Conservation (phyloP, 2,888 invertebrate genomes). For the Agrochola circellaris region DNA sequence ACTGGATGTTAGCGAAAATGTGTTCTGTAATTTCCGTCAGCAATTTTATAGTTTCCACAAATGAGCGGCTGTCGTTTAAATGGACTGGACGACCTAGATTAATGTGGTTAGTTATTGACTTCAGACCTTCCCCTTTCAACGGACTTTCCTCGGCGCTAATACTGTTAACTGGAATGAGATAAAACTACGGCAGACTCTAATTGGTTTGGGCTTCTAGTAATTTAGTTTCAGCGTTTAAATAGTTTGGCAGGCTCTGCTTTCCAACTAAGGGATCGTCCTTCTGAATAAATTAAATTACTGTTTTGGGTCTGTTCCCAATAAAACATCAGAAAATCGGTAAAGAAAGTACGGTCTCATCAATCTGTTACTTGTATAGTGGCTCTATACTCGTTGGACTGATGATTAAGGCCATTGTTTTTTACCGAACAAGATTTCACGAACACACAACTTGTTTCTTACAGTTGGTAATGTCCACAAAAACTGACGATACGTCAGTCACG, state of each 20-base stretch:
- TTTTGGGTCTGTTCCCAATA: neutral
- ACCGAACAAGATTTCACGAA: constrained; percentile 43
- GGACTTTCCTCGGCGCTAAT: constrained; percentile 51
- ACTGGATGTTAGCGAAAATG: constrained; percentile 33
- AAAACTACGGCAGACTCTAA: constrained; percentile 39
- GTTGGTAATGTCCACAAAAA: constrained; percentile 70
- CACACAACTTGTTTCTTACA: constrained; percentile 60
- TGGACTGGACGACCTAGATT: constrained; percentile 63
- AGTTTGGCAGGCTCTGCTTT: constrained; percentile 9
- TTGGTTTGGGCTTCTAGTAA: constrained; percentile 40
- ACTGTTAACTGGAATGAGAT: constrained; percentile 46
- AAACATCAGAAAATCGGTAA: neutral
- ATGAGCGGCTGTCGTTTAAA: constrained; percentile 51
- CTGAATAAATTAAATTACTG: constrained; percentile 3
- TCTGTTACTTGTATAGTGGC: neutral
- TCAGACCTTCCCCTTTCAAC: constrained; percentile 46
- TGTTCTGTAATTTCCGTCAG: constrained; percentile 50
- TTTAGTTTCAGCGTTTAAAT: constrained; percentile 43
- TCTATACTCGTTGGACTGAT: constrained; percentile 13
- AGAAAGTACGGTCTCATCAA: neutral
- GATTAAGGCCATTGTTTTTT: constrained; percentile 41
- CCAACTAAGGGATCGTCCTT: neutral
- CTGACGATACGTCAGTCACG: constrained; percentile 71
- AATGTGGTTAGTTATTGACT: constrained; percentile 65
- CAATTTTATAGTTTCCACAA: constrained; percentile 60